A percentile compares a stretch with the other conserved stretches of the same genome.
phyloP scores from a whole-genome alignment of 2,888 invertebrate species.

The Notodonta ziczac region DNA sequence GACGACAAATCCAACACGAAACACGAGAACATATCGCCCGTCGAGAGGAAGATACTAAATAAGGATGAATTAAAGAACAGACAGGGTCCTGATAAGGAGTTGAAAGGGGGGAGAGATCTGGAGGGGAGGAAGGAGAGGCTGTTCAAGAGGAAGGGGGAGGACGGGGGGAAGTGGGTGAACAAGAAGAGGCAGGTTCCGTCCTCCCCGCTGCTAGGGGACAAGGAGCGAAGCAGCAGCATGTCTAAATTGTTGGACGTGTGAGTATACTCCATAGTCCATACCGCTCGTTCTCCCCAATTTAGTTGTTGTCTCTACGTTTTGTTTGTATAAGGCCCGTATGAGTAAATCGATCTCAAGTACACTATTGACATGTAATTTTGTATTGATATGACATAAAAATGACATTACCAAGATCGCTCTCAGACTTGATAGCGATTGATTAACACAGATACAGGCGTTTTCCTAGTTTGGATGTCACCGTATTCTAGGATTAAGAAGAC shows the following conservation, averaged over 20 bases:
- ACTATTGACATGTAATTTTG: too few relatives aligned
- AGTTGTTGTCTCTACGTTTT: too few relatives aligned
- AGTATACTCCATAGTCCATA: constrained; percentile 41
- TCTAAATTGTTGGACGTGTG: constrained; percentile 91
- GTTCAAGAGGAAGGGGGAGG: constrained; percentile 77
- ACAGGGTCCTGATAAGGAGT: constrained; percentile 63
- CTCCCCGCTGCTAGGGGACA: constrained; percentile 85
- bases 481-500: too few relatives aligned
- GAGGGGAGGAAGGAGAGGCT: constrained; percentile 66
- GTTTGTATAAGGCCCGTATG: too few relatives aligned
- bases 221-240: constrained; percentile 94
- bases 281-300: too few relatives aligned
- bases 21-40: constrained; percentile 70
- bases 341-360: too few relatives aligned
- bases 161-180: constrained; percentile 63
- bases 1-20: constrained; percentile 39
- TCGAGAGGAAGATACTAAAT: constrained; percentile 81
- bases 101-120: constrained; percentile 78
- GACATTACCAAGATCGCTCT: too few relatives aligned
- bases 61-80: constrained; percentile 50
- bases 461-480: too few relatives aligned
- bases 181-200: constrained; percentile 68
- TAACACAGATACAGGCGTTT: too few relatives aligned
- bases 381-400: too few relatives aligned
- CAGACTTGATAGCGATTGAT: too few relatives aligned